Evolutionary conservation across 2,113 vertebrate genomes (phyloP), one percentile per base, ranked within the genome.

Genomic region (Pholis gunnellus): DNA sequence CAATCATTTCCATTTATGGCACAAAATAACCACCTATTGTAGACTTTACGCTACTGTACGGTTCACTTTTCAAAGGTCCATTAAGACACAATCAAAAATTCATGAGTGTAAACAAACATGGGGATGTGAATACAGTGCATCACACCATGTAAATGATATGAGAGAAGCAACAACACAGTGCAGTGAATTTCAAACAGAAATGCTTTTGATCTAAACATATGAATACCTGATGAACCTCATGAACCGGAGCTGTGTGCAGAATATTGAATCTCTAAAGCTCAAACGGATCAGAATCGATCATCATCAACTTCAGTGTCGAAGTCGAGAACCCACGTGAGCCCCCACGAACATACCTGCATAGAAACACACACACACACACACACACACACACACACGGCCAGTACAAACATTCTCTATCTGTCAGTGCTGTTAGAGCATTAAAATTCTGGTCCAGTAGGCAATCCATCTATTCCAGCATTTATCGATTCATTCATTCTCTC

Each of bases 401-500:
- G 57, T 15, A 22, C 1, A 57, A 72, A 27, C 40, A 5, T 9
- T 34, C 40, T 68, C 31, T 54, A 29, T 78, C 59, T 44, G 15
- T 52, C 64, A 38, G 36, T 42, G 10, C 46, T 38, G 29, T 48
- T 44, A 68, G 48, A 70, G 29, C 71, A 82, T 65, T 84, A 4
- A 71, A 64, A 86, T 84, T 86, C 75, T 63, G 72, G 20, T 81
- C 80, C 68, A 81, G 52, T 84, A 60, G 83, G 61, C 81, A 78
- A 56, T 48, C 52, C 4, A 79, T 88, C 78, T 64, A 66, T 42
- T 59, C 50, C 61, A 31, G 27, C 57, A 59, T 44, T 59, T 22
- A 76, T 76, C 57, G 57, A 11, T 63, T 36, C 14, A 2, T 60
- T 31, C 46, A 83, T 76, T 77, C 59, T 9, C n/a, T 27, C 72